Evolutionary conservation across 2,888 invertebrate genomes (phyloP).

Genomic region (Morpho helenor): DNA sequence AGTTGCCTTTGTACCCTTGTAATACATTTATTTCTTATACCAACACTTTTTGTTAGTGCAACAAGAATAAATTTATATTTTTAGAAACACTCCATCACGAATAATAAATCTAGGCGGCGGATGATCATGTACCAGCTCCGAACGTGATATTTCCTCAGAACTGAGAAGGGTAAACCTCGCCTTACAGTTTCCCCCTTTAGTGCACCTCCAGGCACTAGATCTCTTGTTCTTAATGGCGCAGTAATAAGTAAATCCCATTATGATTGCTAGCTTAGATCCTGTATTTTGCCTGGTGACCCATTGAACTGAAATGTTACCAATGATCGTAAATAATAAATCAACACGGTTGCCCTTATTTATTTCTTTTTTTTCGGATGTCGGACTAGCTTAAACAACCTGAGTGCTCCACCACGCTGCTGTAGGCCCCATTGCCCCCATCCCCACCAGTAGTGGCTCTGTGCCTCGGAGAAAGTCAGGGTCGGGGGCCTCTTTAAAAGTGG

Average conservation of each 20-base stretch:
- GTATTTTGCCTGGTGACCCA: constrained; percentile 24
- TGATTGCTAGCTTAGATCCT: constrained; percentile 35
- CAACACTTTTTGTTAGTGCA: background rate
- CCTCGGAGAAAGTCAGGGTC: no score
- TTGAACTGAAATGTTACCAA: constrained; percentile 22
- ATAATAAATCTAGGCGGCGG: constrained; percentile 24
- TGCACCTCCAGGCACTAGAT: constrained; percentile 33
- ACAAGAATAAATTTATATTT: constrained; percentile 24
- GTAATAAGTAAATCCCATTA: constrained; percentile 41
- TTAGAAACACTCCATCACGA: constrained; percentile 30
- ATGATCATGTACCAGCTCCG: constrained; percentile 26
- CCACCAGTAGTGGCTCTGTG: no score
- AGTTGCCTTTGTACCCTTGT: no score
- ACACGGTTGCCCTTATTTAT: no score
- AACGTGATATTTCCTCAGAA: constrained; percentile 14
- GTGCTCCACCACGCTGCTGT: no score
- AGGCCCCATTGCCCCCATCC: no score
- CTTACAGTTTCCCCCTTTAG: constrained; percentile 32
- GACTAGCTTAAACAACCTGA: no score
- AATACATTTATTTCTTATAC: no score
- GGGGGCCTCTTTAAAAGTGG: no score
- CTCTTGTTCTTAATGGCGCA: constrained; percentile 18
- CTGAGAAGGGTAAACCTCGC: constrained; percentile 28
- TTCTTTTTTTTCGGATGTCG: no score
- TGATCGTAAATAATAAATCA: no score